These are phyloP conservation scores for Sarcophaga carnaria DNA, from an alignment of 2,888 invertebrate genomes.

Conservation along the genomic window DNA sequence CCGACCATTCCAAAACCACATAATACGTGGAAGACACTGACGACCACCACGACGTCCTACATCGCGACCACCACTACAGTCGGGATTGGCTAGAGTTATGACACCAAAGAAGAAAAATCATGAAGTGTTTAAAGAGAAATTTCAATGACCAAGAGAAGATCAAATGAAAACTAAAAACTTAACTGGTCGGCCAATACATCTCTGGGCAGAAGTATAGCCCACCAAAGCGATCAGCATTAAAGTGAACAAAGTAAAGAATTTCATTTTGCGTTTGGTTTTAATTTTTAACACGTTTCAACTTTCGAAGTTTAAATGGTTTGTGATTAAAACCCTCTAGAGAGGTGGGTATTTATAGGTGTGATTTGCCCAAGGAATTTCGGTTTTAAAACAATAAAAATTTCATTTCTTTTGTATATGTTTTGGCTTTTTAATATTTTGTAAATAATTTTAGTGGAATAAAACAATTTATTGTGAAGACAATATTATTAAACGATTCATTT, in stretches of 20 bases:
- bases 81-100: not conserved
- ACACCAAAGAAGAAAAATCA: not conserved
- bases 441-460: too few species aligned
- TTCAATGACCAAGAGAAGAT: too few species aligned
- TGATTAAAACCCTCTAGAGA: not conserved
- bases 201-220: slow-evolving; percentile 24
- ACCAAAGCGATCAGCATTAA: slow-evolving; percentile 31
- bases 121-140: too few species aligned
- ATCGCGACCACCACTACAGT: not conserved
- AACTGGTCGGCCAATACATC: not conserved
- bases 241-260: slow-evolving; percentile 24
- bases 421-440: not conserved
- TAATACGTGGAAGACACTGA: not conserved
- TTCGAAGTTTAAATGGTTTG: not conserved
- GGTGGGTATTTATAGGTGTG: too few species aligned
- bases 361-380: too few species aligned
- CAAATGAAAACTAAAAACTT: not conserved
- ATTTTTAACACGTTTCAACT: not conserved
- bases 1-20: slow-evolving; percentile 44
- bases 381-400: too few species aligned
- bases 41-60: not conserved
- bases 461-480: too few species aligned
- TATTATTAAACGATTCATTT: too few species aligned
- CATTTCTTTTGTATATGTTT: too few species aligned
- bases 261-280: not conserved